A percentile compares a stretch with the other conserved stretches of the same genome.
These are phyloP conservation scores for Loriculus beryllinus DNA, from an alignment of 2,797 vertebrate species.

Conservation along the genomic window DNA sequence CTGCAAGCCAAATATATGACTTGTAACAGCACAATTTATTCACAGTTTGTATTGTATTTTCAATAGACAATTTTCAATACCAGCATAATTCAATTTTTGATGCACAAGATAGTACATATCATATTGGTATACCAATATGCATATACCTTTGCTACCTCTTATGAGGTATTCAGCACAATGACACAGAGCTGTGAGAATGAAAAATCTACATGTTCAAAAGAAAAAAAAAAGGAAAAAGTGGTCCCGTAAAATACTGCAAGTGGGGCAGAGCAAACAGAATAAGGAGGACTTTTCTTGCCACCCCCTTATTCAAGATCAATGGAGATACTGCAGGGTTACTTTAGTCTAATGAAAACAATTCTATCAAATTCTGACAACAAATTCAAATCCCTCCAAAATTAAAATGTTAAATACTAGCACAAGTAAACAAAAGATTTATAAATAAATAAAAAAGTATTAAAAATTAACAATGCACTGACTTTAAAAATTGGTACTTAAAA, in stretches of 20 bases:
- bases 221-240: fast-evolving
- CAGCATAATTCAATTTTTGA: background rate
- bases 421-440: background rate
- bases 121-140: background rate
- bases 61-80: background rate
- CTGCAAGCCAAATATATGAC: background rate
- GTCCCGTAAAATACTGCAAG: background rate
- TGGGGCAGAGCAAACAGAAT: background rate
- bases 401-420: background rate
- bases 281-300: background rate
- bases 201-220: background rate
- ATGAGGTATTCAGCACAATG: background rate
- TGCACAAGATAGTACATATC: background rate
- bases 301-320: background rate
- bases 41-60: background rate
- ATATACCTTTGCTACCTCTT: background rate
- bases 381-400: background rate
- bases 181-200: background rate
- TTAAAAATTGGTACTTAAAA: background rate
- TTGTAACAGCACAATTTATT: constrained; percentile 15
- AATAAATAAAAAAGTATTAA: background rate
- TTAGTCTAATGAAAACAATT: background rate
- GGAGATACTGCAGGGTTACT: background rate
- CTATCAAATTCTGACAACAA: background rate
- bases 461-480: background rate